phyloP scores from a whole-genome alignment of 2,888 invertebrate species.

The Hypomecis punctinalis region DNA sequence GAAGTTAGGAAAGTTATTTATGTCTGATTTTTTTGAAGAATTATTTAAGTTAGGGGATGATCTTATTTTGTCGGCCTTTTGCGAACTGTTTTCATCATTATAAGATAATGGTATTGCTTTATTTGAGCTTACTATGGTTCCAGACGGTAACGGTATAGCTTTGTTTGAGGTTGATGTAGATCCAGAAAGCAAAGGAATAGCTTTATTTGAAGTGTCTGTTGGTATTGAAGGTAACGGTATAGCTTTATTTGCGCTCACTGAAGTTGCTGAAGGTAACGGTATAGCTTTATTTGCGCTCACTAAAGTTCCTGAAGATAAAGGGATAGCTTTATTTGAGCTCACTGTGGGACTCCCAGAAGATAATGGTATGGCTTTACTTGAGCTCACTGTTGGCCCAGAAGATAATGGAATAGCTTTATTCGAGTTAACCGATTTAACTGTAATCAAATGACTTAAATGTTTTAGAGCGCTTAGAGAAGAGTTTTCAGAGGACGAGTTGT shows the following conservation, averaged over 20 bases:
- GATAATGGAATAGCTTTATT: conserved; percentile 38
- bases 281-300: conserved; percentile 47
- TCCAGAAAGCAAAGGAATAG: conserved; percentile 24
- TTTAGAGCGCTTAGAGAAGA: conserved; percentile 39
- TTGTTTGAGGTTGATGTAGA: conserved; percentile 40
- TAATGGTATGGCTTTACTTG: conserved; percentile 41
- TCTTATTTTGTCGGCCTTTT: conserved; percentile 13
- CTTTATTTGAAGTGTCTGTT: conserved; percentile 50
- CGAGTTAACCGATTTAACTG: conserved; percentile 60
- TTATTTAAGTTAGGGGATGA: conserved; percentile 1
- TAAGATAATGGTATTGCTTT: conserved; percentile 37
- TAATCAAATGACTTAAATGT: conserved; percentile 45
- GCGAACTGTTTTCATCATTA: conserved; percentile 15
- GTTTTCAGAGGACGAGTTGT: conserved; percentile 23
- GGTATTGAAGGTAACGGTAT: conserved; percentile 23
- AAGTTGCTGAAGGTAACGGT: conserved; percentile 23
- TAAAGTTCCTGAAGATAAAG: conserved; percentile 37
- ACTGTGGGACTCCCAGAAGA: conserved; percentile 42
- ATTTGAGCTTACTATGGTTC: conserved; percentile 34
- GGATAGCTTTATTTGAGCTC: conserved; percentile 44
- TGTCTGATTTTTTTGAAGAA: conserved; percentile 9
- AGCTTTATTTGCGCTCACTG: conserved; percentile 51
- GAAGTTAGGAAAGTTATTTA: conserved; percentile 11
- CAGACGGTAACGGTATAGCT: conserved; percentile 30
- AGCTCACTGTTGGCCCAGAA: conserved; percentile 45